A percentile compares a stretch with the other conserved stretches of the same genome.
Evolutionary conservation across 2,888 invertebrate genomes (phyloP).

Genomic region (Oscheius sp.): DNA sequence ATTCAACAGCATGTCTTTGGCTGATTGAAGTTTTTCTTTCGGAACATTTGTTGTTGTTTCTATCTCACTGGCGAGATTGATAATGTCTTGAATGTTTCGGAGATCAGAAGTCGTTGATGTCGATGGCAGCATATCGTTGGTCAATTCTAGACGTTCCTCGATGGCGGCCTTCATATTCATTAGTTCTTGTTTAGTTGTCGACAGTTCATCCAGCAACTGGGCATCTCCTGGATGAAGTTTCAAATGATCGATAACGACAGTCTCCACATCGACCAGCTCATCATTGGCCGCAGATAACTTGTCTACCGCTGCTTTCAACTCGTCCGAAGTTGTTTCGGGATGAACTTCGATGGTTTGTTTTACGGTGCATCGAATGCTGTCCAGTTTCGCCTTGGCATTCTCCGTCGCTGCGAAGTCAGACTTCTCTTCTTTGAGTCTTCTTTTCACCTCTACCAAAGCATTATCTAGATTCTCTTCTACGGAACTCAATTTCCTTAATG

Average conservation of each 20-base stretch:
- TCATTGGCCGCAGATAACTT: not conserved
- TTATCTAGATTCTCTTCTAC: conserved; percentile 19
- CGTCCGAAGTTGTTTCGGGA: not conserved
- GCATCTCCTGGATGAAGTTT: not conserved
- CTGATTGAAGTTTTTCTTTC: not conserved
- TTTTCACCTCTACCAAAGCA: conserved; percentile 3
- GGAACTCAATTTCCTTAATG: conserved; percentile 18
- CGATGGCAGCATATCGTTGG: not conserved
- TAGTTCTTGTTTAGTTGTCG: not conserved
- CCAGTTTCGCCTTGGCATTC: not conserved
- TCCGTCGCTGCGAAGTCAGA: conserved; percentile 1
- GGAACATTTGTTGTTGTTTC: not conserved
- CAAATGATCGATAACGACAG: not conserved
- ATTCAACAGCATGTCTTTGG: conserved; percentile 5
- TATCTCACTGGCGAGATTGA: conserved; percentile 16
- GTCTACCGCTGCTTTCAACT: conserved; percentile 9
- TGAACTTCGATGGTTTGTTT: not conserved
- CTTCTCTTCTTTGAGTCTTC: not conserved
- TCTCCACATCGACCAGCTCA: not conserved
- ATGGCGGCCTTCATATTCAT: not conserved
- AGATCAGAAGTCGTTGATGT: not conserved
- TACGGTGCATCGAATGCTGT: not conserved
- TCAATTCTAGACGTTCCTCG: not conserved
- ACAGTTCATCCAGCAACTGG: not conserved
- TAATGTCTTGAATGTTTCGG: not conserved